A percentile compares a stretch with the other conserved stretches of the same genome.
Evolutionary conservation across 53 echinoderm and acorn worm genomes (phyloP).

Genomic region (Glandiceps talaboti): DNA sequence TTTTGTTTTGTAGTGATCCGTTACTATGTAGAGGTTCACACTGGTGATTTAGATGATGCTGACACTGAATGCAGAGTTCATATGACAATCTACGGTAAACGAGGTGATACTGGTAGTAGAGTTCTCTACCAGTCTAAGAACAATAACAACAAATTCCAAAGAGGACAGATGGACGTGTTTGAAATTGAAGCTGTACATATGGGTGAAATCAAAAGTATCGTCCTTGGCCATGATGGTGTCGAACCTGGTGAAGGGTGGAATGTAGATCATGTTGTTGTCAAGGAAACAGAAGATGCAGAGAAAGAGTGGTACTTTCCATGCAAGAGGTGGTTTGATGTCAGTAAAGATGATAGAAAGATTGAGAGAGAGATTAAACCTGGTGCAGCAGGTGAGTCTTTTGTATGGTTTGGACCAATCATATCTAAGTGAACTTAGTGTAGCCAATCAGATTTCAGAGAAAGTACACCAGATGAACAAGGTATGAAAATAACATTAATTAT

Average conservation of each 20-base stretch:
- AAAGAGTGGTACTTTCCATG: conserved; percentile 25
- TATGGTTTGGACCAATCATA: too few relatives aligned
- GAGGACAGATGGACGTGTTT: not conserved
- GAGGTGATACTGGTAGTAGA: not conserved
- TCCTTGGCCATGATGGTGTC: not conserved
- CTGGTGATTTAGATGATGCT: conserved; percentile 15
- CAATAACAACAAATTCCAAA: not conserved
- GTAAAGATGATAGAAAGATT: not conserved
- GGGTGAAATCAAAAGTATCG: not conserved
- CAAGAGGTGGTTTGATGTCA: conserved; percentile 22
- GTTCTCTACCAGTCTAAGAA: not conserved
- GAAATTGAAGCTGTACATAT: not conserved
- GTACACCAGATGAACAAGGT: too few relatives aligned
- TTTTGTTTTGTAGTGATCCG: conserved; percentile 38
- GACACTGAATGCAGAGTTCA: not conserved
- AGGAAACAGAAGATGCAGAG: conserved; percentile 14
- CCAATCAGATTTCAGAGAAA: not conserved
- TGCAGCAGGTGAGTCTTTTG: not conserved
- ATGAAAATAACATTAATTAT: too few relatives aligned
- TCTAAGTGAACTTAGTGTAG: too few relatives aligned
- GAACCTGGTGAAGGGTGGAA: conserved; percentile 53
- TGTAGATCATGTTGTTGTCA: conserved; percentile 38
- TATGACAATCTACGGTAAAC: not conserved
- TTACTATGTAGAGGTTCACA: conserved; percentile 23
- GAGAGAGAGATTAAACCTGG: not conserved